Conservation (phyloP, 2,113 vertebrate genomes). For the Ursus arctos region DNA sequence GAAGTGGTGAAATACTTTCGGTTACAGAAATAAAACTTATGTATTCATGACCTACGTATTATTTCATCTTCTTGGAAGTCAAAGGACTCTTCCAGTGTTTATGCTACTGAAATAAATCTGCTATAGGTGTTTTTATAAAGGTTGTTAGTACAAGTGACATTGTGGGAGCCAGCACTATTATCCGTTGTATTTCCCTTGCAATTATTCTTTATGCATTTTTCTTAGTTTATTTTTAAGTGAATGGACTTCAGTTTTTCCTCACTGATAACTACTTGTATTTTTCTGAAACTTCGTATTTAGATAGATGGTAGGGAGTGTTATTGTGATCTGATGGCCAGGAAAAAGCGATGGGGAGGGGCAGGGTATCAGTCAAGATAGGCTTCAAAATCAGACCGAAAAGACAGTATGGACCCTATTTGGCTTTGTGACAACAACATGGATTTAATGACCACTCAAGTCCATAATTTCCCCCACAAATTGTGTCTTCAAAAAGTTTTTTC, state of each 20-base stretch:
- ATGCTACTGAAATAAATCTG: constrained; percentile 75
- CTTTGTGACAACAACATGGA: background rate
- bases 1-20: constrained; percentile 70
- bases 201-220: constrained; percentile 42
- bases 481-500: background rate
- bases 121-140: constrained; percentile 55
- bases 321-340: background rate
- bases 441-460: background rate
- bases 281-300: background rate
- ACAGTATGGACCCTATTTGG: background rate
- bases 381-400: background rate
- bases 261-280: constrained; percentile 12
- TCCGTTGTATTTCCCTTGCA: constrained; percentile 2
- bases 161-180: constrained; percentile 14
- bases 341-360: background rate
- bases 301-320: background rate
- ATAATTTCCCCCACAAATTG: background rate
- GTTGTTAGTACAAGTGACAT: constrained; percentile 54
- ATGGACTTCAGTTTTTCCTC: constrained; percentile 30
- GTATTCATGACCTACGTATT: constrained; percentile 64
- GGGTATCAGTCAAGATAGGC: background rate
- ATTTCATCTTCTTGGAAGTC: constrained; percentile 80
- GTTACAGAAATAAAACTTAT: constrained; percentile 69
- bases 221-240: constrained; percentile 8
- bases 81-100: constrained; percentile 68